A percentile compares a stretch with the other conserved stretches of the same genome.
These are phyloP conservation scores for Acinonyx jubatus DNA, from an alignment of 2,113 vertebrate species.

Conservation along the genomic window DNA sequence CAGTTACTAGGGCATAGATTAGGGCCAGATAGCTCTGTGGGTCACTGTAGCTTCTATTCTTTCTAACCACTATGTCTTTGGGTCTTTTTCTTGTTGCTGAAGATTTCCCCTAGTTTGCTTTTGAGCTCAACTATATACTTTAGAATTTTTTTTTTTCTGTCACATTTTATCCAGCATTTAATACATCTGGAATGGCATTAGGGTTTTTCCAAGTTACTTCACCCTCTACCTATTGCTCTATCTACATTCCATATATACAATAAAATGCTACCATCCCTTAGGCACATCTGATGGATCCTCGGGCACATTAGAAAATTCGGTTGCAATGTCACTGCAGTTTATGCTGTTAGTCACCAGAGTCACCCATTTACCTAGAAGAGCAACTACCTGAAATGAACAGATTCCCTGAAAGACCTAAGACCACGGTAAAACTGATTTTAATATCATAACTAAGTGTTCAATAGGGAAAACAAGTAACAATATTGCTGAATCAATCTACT, in stretches of 20 bases:
- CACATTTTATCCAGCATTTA: neutral
- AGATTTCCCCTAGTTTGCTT: neutral
- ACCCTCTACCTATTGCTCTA: neutral
- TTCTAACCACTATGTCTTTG: neutral
- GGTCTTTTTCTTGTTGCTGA: neutral
- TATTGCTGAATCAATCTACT: neutral
- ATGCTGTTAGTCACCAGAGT: neutral
- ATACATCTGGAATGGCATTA: neutral
- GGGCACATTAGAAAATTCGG: neutral
- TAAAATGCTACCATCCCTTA: neutral
- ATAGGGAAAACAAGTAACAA: neutral
- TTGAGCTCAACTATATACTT: neutral
- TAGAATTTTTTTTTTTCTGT: neutral
- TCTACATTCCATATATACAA: neutral
- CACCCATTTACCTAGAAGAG: neutral
- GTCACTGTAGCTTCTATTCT: neutral
- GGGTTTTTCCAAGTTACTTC: neutral
- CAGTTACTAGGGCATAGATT: neutral
- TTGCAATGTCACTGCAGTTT: neutral
- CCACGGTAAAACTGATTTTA: slow-evolving; percentile 8
- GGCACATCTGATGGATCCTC: neutral
- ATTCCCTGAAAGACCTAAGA: neutral
- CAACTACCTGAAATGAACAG: neutral
- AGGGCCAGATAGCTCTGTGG: neutral
- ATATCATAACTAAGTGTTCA: neutral